Evolutionary conservation across 1,140 invertebrate genomes (phyloP), one percentile per base, ranked within the genome.

Genomic region (Drosophila burlai): DNA sequence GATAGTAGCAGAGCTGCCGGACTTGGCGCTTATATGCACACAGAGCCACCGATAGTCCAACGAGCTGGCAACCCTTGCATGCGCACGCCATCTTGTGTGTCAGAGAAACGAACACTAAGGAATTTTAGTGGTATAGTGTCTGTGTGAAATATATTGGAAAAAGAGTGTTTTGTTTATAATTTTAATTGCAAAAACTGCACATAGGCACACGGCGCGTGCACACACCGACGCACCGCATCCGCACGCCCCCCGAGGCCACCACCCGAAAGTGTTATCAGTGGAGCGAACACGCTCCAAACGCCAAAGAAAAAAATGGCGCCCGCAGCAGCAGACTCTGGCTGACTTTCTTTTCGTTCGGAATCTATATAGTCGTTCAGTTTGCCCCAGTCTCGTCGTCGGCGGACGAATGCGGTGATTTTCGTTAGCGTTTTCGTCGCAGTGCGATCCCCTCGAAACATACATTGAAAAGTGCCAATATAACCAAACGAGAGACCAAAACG

Each of bases 151-250:
- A 86, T 86, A 63, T 86, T 80, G 83, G 86, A 83, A 86, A 86
- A 89, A 87, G 83, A 81, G 77, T 87, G 84, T 87, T 87, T 87
- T 87, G 84, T 87, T 87, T 87, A 87, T 87, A 89, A 89, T 81
- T 84, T 87, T 87, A 84, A 87, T 87, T 89, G 84, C 84, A 87
- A 89, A 83, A 89, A 83, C 81, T 83, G 81, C 83, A 87, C 84
- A 84, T 87, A 67, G 79, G 61, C 75, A 81, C 62, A 86, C 52
- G 76, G 61, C 83, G 83, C 63, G 83, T 86, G 71, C 80, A 87
- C 83, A 79, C 79, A 85, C 79, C 36, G 50, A 80, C 67, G 60
- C 47, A 80, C 36, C 75, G 66, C 43, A 81, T 46, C 62, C 59
- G 63, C 54, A 76, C 69, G 58, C 50, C 76, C 72, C 40, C 31